These are phyloP conservation scores for Rattus norvegicus DNA, from an alignment of 2,113 vertebrate genomes.

Conservation along the genomic window GRCr8 NC_086034.1:81766001-81766500, in stretches of 20 bases:
- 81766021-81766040: not conserved
- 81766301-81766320: not conserved
- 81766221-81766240: not conserved
- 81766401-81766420: not conserved
- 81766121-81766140: not conserved
- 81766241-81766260: not conserved
- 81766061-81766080: not conserved
- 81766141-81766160: not conserved
- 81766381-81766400: not conserved
- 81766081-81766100: too few relatives aligned
- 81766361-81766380: not conserved
- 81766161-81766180: not conserved
- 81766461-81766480: not conserved
- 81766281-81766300: not conserved
- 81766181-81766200: not conserved
- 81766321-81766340: too few relatives aligned
- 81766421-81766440: not conserved
- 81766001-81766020: too few relatives aligned
- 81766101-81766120: not conserved
- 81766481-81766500: not conserved
- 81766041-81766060: not conserved
- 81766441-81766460: not conserved
- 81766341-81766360: not conserved
- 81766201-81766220: not conserved
- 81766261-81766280: not conserved